phyloP scores from a whole-genome alignment of 1,140 invertebrate species.

The Chironomus striatipennis region DNA sequence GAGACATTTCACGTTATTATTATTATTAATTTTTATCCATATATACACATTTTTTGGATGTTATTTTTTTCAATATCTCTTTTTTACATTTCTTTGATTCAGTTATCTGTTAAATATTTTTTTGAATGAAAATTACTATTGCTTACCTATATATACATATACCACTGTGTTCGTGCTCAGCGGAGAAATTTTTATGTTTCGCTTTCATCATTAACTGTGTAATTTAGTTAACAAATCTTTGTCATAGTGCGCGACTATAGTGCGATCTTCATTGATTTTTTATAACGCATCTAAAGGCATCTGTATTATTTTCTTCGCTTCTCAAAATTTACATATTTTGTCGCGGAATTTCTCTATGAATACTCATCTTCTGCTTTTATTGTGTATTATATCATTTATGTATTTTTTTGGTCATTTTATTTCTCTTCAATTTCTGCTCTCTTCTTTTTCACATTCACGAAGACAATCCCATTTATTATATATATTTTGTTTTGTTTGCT shows the following conservation, averaged over 20 bases:
- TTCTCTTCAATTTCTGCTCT: neutral
- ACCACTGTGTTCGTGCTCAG: too few species aligned
- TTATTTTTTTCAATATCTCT: neutral
- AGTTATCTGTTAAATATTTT: neutral
- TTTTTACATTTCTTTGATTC: neutral
- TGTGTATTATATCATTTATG: neutral
- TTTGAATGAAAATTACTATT: neutral
- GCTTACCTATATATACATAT: neutral
- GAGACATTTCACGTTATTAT: neutral
- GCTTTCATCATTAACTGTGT: neutral
- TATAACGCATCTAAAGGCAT: neutral
- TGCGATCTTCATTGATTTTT: conserved; percentile 13
- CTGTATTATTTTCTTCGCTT: conserved; percentile 1
- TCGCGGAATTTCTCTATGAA: too few species aligned
- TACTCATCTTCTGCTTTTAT: neutral
- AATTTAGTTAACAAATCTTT: neutral
- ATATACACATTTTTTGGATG: neutral
- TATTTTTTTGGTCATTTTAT: neutral
- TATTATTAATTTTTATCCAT: too few species aligned
- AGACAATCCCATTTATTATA: too few species aligned
- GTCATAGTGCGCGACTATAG: neutral
- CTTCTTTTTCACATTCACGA: neutral
- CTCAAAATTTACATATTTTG: too few species aligned
- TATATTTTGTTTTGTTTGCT: too few species aligned
- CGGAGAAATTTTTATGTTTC: neutral